Conservation (phyloP, 2,797 vertebrate genomes). For the Masticophis lateralis region DNA sequence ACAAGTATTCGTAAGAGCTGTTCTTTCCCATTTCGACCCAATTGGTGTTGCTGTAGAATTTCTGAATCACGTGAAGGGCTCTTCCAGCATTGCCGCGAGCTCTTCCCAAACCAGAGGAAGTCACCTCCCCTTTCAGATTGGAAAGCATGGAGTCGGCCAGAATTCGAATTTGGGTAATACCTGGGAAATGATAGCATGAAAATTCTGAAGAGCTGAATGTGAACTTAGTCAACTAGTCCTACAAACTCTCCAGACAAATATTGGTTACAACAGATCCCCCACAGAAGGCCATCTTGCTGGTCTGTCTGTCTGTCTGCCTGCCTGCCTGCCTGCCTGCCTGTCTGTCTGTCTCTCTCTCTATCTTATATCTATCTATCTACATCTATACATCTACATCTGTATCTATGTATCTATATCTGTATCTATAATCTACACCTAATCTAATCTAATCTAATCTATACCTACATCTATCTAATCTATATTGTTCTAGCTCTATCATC, state of each 20-base stretch:
- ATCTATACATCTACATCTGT: no score
- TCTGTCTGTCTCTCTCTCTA: no score
- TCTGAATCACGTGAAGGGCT: slow-evolving; percentile 11
- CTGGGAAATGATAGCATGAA: neutral
- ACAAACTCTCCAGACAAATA: neutral
- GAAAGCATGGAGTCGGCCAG: neutral
- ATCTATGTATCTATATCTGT: no score
- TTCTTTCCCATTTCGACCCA: slow-evolving; percentile 21
- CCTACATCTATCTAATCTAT: no score
- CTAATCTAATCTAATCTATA: no score
- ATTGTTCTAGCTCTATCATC: no score
- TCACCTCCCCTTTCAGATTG: neutral
- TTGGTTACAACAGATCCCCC: neutral
- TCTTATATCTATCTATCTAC: no score
- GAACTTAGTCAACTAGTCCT: neutral
- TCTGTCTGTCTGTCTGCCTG: no score
- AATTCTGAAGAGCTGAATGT: neutral
- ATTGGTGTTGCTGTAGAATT: slow-evolving; percentile 44
- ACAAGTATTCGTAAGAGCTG: neutral
- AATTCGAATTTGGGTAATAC: neutral
- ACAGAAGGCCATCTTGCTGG: neutral
- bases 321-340: no score
- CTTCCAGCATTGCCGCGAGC: neutral
- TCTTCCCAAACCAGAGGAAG: neutral
- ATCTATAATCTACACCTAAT: no score